Evolutionary conservation across 2,113 vertebrate species (phyloP), one percentile per base, ranked within the genome.

Genomic region (Pygoscelis antarcticus): DNA sequence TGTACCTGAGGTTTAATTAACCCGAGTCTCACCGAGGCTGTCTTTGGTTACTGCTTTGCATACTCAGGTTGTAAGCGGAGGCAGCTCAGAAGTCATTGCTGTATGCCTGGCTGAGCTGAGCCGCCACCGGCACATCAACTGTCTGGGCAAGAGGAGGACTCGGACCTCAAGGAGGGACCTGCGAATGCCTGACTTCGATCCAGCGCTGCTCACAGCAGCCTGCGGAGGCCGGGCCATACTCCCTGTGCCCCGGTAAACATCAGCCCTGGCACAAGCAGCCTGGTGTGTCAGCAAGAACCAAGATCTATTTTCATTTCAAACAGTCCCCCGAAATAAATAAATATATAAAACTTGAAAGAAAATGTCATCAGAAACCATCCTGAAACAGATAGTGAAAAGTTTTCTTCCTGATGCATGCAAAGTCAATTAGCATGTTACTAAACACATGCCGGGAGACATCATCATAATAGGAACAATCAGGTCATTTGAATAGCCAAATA

Each of bases 401-500:
- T 81, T 90, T 95, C 81, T 80, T 87, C 87, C 80, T 62, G 69
- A 38, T 91, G 89, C 71, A 36, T 15, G 76, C 86, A 85, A 96
- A 93, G 74, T 68, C 60, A 90, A 84, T 83, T 92, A 93, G 71
- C 4, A 7, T 71, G 36, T 78, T 69, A 46, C 66, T 95, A 82
- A 93, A 84, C 83, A 91, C 87, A 57, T 85, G 60, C 88, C 13
- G 10, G 89, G 90, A 96, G 80, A 92, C 85, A 76, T 94, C 87
- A 90, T 89, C 89, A 75, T 97, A 92, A 87, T 96, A 74, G 76
- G 74, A 94, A 92, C 90, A 94, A 94, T 81, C 19, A 68, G 83
- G 69, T 29, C 42, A 87, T 89, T 96, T 96, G 96, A 97, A 95
- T 97, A 96, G 78, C 89, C 87, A 91, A 86, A 76, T 83, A 65